These are phyloP conservation scores for Pseudolaguvia tuberculata DNA, from an alignment of 2,113 vertebrate species.

Conservation along the genomic window DNA sequence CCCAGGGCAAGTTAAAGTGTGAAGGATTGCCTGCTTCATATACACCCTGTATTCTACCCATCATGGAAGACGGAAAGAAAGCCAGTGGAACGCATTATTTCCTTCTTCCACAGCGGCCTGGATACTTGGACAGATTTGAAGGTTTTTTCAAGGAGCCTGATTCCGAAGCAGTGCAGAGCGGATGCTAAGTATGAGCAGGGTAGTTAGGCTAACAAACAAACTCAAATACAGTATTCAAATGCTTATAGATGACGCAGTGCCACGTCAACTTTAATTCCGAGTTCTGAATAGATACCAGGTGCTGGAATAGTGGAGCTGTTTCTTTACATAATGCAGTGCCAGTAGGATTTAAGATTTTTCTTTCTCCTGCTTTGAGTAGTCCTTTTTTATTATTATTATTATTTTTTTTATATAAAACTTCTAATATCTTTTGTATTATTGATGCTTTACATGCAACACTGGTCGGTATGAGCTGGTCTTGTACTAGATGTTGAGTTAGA, in stretches of 20 bases:
- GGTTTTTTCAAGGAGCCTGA: constrained; percentile 77
- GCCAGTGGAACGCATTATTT: constrained; percentile 93
- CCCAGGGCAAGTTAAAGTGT: constrained; percentile 78
- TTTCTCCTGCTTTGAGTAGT: constrained; percentile 27
- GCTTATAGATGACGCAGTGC: constrained; percentile 7
- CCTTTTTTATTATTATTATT: too few relatives aligned
- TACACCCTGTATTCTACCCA: constrained; percentile 88
- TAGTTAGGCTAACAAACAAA: constrained; percentile 47
- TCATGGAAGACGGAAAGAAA: constrained; percentile 90
- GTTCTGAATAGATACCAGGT: constrained; percentile 32
- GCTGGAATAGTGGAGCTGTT: constrained; percentile 37
- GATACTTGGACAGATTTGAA: constrained; percentile 74
- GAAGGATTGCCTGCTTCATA: constrained; percentile 64
- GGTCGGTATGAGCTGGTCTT: constrained; percentile 50
- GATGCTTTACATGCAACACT: constrained; percentile 35
- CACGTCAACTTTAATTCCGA: constrained; percentile 22
- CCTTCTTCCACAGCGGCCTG: constrained; percentile 80
- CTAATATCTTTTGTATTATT: constrained; percentile 19
- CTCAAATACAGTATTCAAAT: constrained; percentile 43
- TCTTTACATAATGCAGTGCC: not conserved
- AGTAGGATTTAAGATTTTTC: constrained; percentile 20
- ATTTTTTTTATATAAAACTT: too few relatives aligned
- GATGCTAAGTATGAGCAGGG: constrained; percentile 53
- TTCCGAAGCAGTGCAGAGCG: constrained; percentile 39
- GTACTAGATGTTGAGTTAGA: not conserved